A percentile compares a stretch with the other conserved stretches of the same genome.
Conservation (phyloP, 2,797 vertebrate species). For the Eutrigla gurnardus region DNA sequence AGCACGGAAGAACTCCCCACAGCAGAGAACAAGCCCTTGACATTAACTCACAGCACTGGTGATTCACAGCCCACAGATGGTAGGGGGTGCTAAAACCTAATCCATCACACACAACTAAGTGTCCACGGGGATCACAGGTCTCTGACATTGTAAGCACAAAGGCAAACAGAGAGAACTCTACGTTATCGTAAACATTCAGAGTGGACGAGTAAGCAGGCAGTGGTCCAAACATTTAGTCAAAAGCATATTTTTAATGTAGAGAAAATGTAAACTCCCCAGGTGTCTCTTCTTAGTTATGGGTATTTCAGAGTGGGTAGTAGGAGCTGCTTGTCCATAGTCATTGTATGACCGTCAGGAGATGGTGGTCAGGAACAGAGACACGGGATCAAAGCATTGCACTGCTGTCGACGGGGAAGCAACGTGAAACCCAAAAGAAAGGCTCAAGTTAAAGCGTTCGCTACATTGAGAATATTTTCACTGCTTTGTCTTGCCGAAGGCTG, state of each 20-base stretch:
- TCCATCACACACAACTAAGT: conserved; percentile 60
- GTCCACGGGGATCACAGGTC: conserved; percentile 45
- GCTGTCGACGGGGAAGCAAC: background rate
- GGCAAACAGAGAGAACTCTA: conserved; percentile 22
- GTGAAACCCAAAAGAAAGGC: background rate
- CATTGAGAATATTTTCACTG: background rate
- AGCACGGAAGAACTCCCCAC: conserved; percentile 39
- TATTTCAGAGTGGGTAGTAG: background rate
- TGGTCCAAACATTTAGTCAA: conserved; percentile 31
- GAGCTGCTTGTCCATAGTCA: too few species aligned
- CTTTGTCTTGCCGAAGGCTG: background rate
- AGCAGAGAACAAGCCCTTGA: conserved; percentile 29
- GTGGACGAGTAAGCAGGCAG: conserved; percentile 1
- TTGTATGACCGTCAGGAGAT: background rate
- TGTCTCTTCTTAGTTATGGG: conserved; percentile 29
- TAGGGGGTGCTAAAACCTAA: conserved; percentile 77
- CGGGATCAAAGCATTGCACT: background rate
- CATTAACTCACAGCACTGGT: conserved; percentile 38
- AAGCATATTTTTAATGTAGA: conserved; percentile 44
- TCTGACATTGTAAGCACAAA: conserved; percentile 26
- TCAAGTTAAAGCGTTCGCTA: background rate
- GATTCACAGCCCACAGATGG: conserved; percentile 66
- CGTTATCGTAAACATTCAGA: conserved; percentile 40
- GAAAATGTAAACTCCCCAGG: conserved; percentile 29
- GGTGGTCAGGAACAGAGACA: background rate